Evolutionary conservation across 2,888 invertebrate species (phyloP), one percentile per base, ranked within the genome.

Genomic region (Apomyelois bistriatella): DNA sequence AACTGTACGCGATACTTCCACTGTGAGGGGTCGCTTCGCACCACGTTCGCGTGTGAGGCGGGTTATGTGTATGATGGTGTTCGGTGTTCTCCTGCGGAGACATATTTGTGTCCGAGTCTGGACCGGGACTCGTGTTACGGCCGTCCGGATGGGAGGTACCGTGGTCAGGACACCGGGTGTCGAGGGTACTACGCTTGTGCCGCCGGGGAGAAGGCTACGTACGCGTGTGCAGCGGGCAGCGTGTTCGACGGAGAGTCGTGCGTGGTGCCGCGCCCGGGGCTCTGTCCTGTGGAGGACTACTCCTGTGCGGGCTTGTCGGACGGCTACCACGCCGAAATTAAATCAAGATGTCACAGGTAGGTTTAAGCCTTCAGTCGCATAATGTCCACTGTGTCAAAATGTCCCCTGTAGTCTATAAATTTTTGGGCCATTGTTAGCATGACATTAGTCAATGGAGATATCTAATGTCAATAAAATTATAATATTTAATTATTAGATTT

Each of bases 121-220:
- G 90, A 90, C 60, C 75, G 76, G 12, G 90, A 91, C 69, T 86
- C 91, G 28, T 93, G 93, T 68, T 81, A 80, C 55, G 83, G 84
- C 1, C 89, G 90, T 38, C 62, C 83, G 8, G 92, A 93, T 65
- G 93, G 93, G 0, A 91, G 92, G 52, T 92, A 92, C 73, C 85
- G 87, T 17, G 83, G 85, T 16, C 69, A 74, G 22, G 85, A 82
- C 62, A 82, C 89, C 1, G 92, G 92, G 1, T 93, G 93, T 65
- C 89, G 92, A 46, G 91, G 92, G 9, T 93, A 92, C 77, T 92
- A 90, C 74, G 91, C 88, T 62, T 93, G 93, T 72, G 80, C 82
- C 15, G 79, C 79, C 54, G 92, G 92, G 1, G 85, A 89, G 61
- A 92, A 92, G 67, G 91, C 91, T n/a, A 88, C 91, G 16, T 92